A percentile compares a stretch with the other conserved stretches of the same genome.
phyloP scores from a whole-genome alignment of 2,888 invertebrate genomes.

The Parthenolecanium corni region DNA sequence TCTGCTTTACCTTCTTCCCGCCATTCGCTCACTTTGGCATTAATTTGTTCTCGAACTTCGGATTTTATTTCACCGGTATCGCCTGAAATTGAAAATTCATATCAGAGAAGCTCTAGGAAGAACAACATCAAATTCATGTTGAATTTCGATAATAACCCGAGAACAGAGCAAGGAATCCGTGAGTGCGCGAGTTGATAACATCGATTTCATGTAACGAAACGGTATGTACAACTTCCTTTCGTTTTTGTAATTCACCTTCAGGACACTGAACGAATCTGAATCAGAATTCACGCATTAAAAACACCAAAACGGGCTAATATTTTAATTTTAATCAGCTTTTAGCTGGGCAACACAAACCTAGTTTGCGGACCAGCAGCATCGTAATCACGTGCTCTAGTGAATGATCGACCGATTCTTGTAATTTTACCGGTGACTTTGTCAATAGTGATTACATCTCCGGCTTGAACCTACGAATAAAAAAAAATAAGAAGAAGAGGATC shows the following conservation, averaged over 20 bases:
- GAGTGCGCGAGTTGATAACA: slow-evolving; percentile 95
- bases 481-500: too few relatives aligned
- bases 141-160: slow-evolving; percentile 50
- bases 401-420: slow-evolving; percentile 80
- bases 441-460: slow-evolving; percentile 94
- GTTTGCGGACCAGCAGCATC: slow-evolving; percentile 79
- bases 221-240: slow-evolving; percentile 94
- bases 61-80: slow-evolving; percentile 98
- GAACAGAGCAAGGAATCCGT: slow-evolving; percentile 93
- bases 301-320: too few relatives aligned
- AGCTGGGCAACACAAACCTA: slow-evolving; percentile 30
- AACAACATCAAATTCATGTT: background rate
- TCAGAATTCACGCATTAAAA: background rate
- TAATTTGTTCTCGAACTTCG: slow-evolving; percentile 96
- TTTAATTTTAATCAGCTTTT: background rate
- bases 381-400: slow-evolving; percentile 91
- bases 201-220: slow-evolving; percentile 98
- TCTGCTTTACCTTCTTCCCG: slow-evolving; percentile 98
- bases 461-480: slow-evolving; percentile 53
- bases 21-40: slow-evolving; percentile 95
- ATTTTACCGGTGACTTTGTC: slow-evolving; percentile 97
- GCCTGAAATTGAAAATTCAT: slow-evolving; percentile 43
- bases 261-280: slow-evolving; percentile 89
- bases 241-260: slow-evolving; percentile 94
- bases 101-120: background rate